A percentile compares a stretch with the other conserved stretches of the same genome.
phyloP scores from a whole-genome alignment of 2,797 vertebrate species.

The Lepilemur septentrionalis region DNA sequence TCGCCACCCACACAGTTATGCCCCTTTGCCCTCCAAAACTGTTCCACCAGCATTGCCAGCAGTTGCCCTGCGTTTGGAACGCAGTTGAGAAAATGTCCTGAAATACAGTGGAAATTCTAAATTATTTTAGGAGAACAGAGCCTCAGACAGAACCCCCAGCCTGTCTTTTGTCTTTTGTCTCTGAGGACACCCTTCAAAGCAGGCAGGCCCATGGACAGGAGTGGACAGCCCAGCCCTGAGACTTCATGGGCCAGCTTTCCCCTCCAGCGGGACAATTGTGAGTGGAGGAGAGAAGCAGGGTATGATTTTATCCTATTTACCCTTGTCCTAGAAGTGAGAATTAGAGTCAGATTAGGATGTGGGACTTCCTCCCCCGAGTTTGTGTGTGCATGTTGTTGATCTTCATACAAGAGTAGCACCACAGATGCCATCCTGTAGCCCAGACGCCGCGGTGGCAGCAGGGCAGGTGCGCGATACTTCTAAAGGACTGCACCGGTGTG shows the following conservation, averaged over 20 bases:
- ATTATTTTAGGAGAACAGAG: background rate
- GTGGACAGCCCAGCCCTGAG: accelerated
- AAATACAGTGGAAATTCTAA: background rate
- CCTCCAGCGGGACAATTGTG: background rate
- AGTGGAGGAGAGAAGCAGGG: too few species aligned
- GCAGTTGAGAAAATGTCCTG: background rate
- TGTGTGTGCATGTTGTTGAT: accelerated
- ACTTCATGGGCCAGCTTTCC: background rate
- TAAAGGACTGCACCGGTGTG: background rate
- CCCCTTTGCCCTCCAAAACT: background rate
- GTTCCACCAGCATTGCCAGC: background rate
- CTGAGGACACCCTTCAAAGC: background rate
- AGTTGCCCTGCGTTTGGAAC: background rate
- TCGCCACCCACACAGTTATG: accelerated
- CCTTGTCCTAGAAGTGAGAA: too few species aligned
- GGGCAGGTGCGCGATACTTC: accelerated
- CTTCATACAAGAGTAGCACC: accelerated
- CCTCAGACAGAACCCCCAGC: background rate
- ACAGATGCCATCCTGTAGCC: background rate
- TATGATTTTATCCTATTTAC: background rate
- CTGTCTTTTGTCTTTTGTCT: background rate
- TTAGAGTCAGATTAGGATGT: background rate
- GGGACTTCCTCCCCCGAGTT: background rate
- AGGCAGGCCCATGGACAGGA: too few species aligned
- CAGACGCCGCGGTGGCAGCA: accelerated